Conservation (phyloP, 1,140 invertebrate species). For the Palaemon carinicauda region DNA sequence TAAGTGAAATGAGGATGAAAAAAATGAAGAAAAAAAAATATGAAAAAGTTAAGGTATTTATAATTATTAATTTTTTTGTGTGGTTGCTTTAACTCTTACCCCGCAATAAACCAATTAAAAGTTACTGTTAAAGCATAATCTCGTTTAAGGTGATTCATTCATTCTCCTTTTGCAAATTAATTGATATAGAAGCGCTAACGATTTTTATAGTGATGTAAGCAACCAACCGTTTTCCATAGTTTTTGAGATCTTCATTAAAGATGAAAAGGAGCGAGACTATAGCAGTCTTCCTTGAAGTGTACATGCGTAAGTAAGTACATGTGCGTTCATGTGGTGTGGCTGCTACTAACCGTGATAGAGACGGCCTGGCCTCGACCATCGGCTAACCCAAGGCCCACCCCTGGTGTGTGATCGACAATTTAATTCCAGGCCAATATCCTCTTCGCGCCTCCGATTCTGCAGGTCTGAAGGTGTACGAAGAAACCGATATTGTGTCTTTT, state of each 20-base stretch:
- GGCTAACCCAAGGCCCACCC: not conserved
- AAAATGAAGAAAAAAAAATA: too few species aligned
- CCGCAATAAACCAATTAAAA: too few species aligned
- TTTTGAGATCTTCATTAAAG: not conserved
- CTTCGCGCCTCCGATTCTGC: constrained; percentile 42
- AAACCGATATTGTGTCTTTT: not conserved
- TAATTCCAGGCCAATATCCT: constrained; percentile 50
- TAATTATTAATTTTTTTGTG: too few species aligned
- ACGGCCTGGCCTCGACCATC: not conserved
- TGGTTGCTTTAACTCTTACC: too few species aligned
- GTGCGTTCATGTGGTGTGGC: not conserved
- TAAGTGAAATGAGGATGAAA: too few species aligned
- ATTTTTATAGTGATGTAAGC: not conserved
- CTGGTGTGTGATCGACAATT: constrained; percentile 49
- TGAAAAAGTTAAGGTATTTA: too few species aligned
- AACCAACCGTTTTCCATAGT: not conserved
- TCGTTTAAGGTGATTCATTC: too few species aligned
- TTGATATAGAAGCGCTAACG: not conserved
- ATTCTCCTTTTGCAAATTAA: not conserved
- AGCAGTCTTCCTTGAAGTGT: not conserved
- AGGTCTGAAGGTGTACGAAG: constrained; percentile 16
- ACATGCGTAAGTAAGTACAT: not conserved
- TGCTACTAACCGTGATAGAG: not conserved
- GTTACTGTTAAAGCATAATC: too few species aligned
- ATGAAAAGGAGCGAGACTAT: not conserved